Evolutionary conservation across 2,797 vertebrate genomes (phyloP), one percentile per base, ranked within the genome.

Genomic region (Sylvia borin): DNA sequence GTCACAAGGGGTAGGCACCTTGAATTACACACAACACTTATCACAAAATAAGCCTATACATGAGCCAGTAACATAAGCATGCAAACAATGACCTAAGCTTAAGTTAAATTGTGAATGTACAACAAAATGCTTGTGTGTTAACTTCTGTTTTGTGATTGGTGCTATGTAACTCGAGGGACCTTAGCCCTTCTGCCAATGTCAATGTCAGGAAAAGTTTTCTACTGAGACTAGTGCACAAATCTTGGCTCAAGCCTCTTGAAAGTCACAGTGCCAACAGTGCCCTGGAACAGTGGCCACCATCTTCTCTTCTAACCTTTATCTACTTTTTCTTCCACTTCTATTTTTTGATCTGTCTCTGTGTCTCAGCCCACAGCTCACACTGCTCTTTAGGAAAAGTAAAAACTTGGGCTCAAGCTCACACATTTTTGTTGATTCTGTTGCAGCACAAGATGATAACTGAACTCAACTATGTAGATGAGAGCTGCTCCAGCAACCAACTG

Each of bases 21-120:
- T 79, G 71, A 92, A 40, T 36, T 68, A 78, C 51, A 78, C 40
- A 38, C 32, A 77, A 29, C 24, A 38, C 36, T 18, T 40, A 54
- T 0, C 36, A 85, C 50, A 88, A 42, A 36, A 60, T 17, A 73
- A 90, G 57, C 32, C n/a, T 31, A 10, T 10, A 32, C 10, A 22
- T 0, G 0, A 70, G 22, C 29, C 34, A 36, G 38, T 43, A 77
- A 54, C 0, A 2, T 31, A 42, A 78, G n/a, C 32, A 32, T 1
- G 45, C 16, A 72, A 81, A 62, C 22, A 3, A 6, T 6, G 20
- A 34, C 31, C 13, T 45, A 70, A 71, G 38, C 34, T 24, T 5
- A 58, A 22, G 7, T 18, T 38, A 54, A 86, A 90, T 0, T 66
- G 25, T 24, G 36, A 62, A 51, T 84, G 50, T 17, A 61, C 32